Evolutionary conservation across 2,888 invertebrate genomes (phyloP).

Genomic region (Allolobophora icterica): DNA sequence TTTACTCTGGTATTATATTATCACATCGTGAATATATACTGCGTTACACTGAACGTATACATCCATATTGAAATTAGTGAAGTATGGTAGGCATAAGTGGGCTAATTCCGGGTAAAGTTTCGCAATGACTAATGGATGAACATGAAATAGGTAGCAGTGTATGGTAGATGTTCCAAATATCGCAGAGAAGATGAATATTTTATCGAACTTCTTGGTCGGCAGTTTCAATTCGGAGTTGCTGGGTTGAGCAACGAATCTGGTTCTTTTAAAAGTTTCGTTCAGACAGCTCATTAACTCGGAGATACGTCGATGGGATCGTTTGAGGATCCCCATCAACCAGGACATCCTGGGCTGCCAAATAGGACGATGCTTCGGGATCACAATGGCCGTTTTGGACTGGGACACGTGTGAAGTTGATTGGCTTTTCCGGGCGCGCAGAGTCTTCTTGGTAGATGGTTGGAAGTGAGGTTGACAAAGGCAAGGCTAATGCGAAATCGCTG

Average conservation of each 20-base stretch:
- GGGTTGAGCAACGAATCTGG: background rate
- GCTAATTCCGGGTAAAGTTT: background rate
- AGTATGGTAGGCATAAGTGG: background rate
- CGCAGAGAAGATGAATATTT: background rate
- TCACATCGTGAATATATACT: background rate
- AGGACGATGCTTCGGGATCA: background rate
- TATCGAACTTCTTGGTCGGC: background rate
- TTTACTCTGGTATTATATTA: background rate
- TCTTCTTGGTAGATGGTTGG: slow-evolving; percentile 17
- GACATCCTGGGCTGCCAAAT: background rate
- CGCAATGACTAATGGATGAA: background rate
- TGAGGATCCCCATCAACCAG: background rate
- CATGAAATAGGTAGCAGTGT: background rate
- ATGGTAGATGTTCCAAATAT: background rate
- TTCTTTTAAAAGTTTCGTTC: background rate
- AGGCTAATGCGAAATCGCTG: background rate
- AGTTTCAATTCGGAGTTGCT: background rate
- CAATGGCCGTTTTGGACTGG: background rate
- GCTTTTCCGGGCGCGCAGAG: background rate
- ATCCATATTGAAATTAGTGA: background rate
- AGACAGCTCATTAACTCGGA: background rate
- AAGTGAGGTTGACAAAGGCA: background rate
- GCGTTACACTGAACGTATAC: background rate
- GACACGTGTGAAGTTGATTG: background rate
- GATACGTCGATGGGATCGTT: background rate